A percentile compares a stretch with the other conserved stretches of the same genome.
phyloP scores from a whole-genome alignment of 2,113 vertebrate genomes.

The Falcunculus frontatus region DNA sequence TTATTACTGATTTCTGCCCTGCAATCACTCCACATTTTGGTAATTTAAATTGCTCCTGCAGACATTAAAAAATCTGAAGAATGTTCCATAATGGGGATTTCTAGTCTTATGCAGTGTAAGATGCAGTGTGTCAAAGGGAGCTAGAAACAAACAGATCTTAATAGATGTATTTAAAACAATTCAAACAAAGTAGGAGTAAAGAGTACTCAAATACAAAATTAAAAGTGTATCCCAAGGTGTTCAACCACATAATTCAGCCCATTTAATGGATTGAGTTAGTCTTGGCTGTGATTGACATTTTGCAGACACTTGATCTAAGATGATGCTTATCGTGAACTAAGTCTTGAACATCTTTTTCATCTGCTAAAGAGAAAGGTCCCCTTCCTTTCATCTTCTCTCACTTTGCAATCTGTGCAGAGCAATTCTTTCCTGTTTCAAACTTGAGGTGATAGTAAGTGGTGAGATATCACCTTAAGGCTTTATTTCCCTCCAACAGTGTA shows the following conservation, averaged over 20 bases:
- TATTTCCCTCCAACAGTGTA: background rate
- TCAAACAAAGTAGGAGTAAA: background rate
- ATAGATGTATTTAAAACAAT: background rate
- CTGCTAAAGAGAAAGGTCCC: background rate
- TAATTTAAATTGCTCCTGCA: background rate
- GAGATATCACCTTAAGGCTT: background rate
- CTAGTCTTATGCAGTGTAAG: background rate
- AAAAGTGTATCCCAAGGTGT: background rate
- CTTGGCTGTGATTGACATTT: background rate
- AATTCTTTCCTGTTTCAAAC: background rate
- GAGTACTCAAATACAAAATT: background rate
- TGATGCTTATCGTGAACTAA: background rate
- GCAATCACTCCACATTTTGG: background rate
- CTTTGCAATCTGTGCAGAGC: background rate
- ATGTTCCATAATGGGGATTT: background rate
- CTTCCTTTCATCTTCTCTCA: background rate
- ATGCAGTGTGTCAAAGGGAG: background rate
- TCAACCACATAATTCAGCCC: background rate
- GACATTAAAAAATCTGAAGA: background rate
- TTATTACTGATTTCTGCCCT: background rate
- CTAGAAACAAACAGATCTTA: background rate
- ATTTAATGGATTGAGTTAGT: background rate
- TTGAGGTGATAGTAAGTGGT: background rate
- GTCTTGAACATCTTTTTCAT: background rate
- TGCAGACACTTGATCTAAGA: background rate